phyloP scores from a whole-genome alignment of 2,113 vertebrate species.

The Pygoscelis antarcticus region DNA sequence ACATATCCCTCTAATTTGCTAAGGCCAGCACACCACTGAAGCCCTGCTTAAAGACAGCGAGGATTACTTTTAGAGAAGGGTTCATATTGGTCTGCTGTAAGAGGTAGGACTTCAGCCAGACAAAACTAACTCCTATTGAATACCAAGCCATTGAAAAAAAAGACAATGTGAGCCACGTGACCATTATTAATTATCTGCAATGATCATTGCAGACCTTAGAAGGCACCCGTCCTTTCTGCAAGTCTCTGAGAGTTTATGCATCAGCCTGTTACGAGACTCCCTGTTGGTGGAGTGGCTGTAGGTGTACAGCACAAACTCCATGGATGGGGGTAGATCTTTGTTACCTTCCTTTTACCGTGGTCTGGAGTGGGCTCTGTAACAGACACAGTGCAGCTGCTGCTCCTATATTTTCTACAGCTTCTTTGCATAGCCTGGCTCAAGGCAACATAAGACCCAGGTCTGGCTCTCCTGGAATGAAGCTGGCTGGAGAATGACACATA shows the following conservation, averaged over 20 bases:
- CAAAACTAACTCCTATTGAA: not conserved
- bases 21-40: not conserved
- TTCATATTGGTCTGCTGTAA: fast-evolving
- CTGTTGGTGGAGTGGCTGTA: fast-evolving
- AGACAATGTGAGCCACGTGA: fast-evolving
- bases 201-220: not conserved
- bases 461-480: not conserved
- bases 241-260: fast-evolving
- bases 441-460: not conserved
- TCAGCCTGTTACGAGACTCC: fast-evolving
- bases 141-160: not conserved
- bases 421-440: not conserved
- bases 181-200: no score
- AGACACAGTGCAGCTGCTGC: not conserved
- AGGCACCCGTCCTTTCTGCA: not conserved
- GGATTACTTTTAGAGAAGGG: not conserved
- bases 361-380: fast-evolving
- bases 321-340: not conserved
- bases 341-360: not conserved
- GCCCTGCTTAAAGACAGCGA: fast-evolving
- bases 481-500: constrained; percentile 35
- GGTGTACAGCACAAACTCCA: not conserved
- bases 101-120: not conserved
- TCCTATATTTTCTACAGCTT: not conserved
- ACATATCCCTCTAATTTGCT: fast-evolving